These are phyloP conservation scores for Lithobius niger DNA, from an alignment of 1,140 invertebrate species.

Conservation along the genomic window DNA sequence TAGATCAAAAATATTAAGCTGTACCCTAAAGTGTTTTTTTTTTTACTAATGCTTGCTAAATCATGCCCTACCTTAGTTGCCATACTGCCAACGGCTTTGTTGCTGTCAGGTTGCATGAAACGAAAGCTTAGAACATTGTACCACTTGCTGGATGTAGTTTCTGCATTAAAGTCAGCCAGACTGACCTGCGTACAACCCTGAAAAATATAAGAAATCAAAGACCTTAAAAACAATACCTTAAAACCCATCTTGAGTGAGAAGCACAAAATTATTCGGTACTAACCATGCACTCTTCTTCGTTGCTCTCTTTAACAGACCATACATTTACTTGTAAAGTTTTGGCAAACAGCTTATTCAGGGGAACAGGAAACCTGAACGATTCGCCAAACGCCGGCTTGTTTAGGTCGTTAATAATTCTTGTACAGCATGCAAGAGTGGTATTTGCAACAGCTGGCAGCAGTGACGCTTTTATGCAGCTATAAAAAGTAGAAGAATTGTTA, in stretches of 20 bases:
- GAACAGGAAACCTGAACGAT: conserved; percentile 57
- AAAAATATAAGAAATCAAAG: conserved; percentile 19
- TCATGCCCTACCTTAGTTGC: too few relatives aligned
- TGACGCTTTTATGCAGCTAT: conserved; percentile 62
- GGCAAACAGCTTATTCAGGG: conserved; percentile 55
- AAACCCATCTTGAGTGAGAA: not conserved
- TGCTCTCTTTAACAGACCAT: conserved; percentile 45
- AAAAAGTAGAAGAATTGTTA: too few relatives aligned
- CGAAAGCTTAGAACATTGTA: conserved; percentile 86
- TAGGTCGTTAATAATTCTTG: conserved; percentile 54
- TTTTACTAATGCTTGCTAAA: too few relatives aligned
- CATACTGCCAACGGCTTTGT: too few relatives aligned
- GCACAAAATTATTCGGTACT: conserved; percentile 27
- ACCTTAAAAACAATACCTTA: not conserved
- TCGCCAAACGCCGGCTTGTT: conserved; percentile 66
- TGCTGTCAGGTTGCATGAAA: conserved; percentile 50
- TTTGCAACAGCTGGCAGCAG: conserved; percentile 49
- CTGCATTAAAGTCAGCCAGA: conserved; percentile 80
- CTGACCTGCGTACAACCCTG: conserved; percentile 92
- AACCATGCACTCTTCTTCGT: conserved; percentile 69
- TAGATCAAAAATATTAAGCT: too few relatives aligned
- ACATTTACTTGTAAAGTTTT: conserved; percentile 84
- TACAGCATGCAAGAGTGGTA: conserved; percentile 48
- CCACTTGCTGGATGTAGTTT: conserved; percentile 70
- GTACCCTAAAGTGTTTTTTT: too few relatives aligned